phyloP scores from a whole-genome alignment of 2,113 vertebrate genomes.

The Cyanocitta stelleri region DNA sequence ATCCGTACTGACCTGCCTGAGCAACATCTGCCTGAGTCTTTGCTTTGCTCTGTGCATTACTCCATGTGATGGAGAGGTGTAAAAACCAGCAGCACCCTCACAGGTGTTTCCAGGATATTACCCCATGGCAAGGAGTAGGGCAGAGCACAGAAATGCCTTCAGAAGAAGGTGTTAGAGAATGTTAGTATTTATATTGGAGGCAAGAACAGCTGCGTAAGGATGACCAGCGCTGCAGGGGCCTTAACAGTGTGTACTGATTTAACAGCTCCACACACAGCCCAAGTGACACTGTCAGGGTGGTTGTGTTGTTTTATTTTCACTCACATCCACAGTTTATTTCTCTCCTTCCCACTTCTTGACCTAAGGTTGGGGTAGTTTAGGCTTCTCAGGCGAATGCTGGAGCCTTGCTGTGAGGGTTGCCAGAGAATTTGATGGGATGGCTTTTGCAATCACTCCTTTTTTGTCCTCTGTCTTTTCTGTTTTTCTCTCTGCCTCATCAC shows the following conservation, averaged over 20 bases:
- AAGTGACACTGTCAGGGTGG: background rate
- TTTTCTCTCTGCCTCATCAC: background rate
- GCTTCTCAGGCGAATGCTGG: background rate
- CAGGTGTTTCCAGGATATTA: background rate
- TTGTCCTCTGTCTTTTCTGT: background rate
- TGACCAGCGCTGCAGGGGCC: background rate
- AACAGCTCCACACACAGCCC: background rate
- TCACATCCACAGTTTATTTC: constrained; percentile 38
- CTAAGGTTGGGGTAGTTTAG: background rate
- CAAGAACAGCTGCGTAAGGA: background rate
- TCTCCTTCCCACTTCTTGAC: constrained; percentile 36
- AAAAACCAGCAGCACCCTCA: background rate
- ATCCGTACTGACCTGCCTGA: background rate
- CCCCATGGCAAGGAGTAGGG: background rate
- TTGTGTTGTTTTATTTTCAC: constrained; percentile 9
- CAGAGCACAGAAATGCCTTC: background rate
- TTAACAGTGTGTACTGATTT: background rate
- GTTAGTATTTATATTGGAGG: background rate
- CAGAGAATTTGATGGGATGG: background rate
- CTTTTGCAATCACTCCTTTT: background rate
- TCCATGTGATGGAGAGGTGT: background rate
- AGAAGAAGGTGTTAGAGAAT: background rate
- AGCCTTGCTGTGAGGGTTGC: background rate
- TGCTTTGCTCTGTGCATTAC: background rate
- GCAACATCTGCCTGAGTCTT: rapidly evolving